Conservation (phyloP, 2,797 vertebrate species). For the Melanotaenia parkinsoni region DNA sequence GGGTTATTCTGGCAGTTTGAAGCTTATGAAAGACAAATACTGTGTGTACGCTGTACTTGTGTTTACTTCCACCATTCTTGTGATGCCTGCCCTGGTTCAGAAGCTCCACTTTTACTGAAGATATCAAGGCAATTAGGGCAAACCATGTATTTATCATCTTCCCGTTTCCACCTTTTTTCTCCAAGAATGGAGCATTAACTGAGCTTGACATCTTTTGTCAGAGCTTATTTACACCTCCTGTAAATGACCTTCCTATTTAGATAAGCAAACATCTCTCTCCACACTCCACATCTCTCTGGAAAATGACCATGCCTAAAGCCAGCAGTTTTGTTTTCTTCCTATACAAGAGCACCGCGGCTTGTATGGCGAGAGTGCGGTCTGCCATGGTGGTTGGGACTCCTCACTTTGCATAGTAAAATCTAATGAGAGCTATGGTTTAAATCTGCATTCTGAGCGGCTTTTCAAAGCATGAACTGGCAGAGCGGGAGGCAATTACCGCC, state of each 20-base stretch:
- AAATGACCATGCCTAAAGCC: constrained; percentile 57
- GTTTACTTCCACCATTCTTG: constrained; percentile 50
- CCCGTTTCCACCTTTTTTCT: constrained; percentile 41
- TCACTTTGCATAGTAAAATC: constrained; percentile 44
- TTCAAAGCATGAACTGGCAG: constrained; percentile 67
- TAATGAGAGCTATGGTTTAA: constrained; percentile 46
- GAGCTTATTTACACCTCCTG: constrained; percentile 61
- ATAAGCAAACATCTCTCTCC: constrained; percentile 68
- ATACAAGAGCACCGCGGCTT: constrained; percentile 36
- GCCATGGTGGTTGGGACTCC: constrained; percentile 31
- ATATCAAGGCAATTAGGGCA: constrained; percentile 34
- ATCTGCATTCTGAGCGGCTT: constrained; percentile 51
- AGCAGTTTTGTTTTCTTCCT: constrained; percentile 27
- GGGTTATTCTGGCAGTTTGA: constrained; percentile 49
- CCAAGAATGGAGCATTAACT: constrained; percentile 65
- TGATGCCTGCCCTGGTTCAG: constrained; percentile 31
- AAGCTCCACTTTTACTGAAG: constrained; percentile 23
- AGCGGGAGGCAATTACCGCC: constrained; percentile 75
- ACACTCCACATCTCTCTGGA: constrained; percentile 36
- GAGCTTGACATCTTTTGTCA: constrained; percentile 77
- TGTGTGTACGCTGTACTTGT: constrained; percentile 37
- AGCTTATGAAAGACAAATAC: constrained; percentile 48
- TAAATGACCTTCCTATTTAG: constrained; percentile 78
- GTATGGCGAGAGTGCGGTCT: constrained; percentile 18
- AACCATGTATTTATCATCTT: constrained; percentile 46